Evolutionary conservation across 2,888 invertebrate species (phyloP).

Genomic region (Amiota minor): DNA sequence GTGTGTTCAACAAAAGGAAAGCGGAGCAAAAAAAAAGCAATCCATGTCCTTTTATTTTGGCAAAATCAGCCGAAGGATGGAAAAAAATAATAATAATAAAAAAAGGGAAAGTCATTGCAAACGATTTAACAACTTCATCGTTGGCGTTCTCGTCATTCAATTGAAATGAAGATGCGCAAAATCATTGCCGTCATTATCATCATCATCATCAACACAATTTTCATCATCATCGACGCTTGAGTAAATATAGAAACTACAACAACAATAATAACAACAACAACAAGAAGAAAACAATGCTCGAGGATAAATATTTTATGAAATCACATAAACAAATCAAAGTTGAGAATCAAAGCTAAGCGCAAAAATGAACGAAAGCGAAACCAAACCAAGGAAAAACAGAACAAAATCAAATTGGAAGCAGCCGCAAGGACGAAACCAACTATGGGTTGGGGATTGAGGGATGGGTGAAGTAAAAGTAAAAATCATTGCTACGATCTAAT

Average conservation of each 20-base stretch:
- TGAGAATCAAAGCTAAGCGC: constrained; percentile 56
- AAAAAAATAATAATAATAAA: constrained; percentile 27
- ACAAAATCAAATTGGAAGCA: constrained; percentile 11
- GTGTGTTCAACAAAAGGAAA: not conserved
- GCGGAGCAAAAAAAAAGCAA: not conserved
- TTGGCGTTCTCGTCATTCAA: not conserved
- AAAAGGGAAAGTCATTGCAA: constrained; percentile 65
- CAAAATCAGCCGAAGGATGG: not conserved
- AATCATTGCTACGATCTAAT: constrained; percentile 63
- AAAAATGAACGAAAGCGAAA: constrained; percentile 33
- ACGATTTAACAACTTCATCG: constrained; percentile 67
- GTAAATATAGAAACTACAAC: constrained; percentile 8
- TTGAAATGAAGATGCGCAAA: constrained; percentile 15
- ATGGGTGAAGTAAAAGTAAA: constrained; percentile 27
- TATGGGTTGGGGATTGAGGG: constrained; percentile 22
- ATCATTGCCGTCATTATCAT: constrained; percentile 3
- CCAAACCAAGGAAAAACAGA: constrained; percentile 32
- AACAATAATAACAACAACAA: constrained; percentile 3
- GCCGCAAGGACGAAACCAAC: constrained; percentile 12
- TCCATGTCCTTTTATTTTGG: not conserved
- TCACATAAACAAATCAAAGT: constrained; percentile 69
- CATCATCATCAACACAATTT: constrained; percentile 21
- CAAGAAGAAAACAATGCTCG: constrained; percentile 52
- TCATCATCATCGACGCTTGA: constrained; percentile 21
- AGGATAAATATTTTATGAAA: constrained; percentile 70